Evolutionary conservation across 2,113 vertebrate genomes (phyloP).

Genomic region (Corythoichthys intestinalis): DNA sequence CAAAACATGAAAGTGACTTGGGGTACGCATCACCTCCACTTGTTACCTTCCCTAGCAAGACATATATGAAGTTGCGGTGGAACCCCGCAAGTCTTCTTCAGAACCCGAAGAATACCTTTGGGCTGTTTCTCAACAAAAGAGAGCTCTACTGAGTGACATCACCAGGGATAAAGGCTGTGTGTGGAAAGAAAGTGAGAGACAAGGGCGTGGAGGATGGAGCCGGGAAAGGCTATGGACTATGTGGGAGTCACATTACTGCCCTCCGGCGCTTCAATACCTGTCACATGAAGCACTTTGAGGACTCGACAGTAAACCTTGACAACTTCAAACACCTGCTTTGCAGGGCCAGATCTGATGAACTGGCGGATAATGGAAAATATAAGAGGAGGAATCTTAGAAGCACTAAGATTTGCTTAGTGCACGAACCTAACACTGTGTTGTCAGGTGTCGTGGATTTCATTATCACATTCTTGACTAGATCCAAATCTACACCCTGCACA

Average conservation of each 20-base stretch:
- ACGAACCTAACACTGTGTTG: conserved; percentile 26
- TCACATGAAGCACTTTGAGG: conserved; percentile 61
- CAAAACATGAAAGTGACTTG: conserved; percentile 30
- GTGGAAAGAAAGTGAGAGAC: conserved; percentile 18
- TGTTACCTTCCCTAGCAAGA: conserved; percentile 19
- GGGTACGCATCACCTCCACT: conserved; percentile 49
- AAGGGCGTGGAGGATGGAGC: conserved; percentile 37
- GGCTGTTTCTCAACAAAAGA: conserved; percentile 47
- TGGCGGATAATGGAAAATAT: conserved; percentile 36
- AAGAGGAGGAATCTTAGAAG: conserved; percentile 40
- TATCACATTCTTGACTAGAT: conserved; percentile 30
- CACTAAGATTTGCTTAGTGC: conserved; percentile 16
- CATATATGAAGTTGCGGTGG: conserved; percentile 10
- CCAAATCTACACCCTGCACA: conserved; percentile 21
- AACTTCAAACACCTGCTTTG: conserved; percentile 60
- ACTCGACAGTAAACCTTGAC: conserved; percentile 51
- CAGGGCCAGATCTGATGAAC: conserved; percentile 50
- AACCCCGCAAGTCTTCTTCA: conserved; percentile 17
- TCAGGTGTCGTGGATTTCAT: conserved; percentile 39
- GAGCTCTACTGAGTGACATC: conserved; percentile 44
- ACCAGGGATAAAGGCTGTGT: conserved; percentile 18
- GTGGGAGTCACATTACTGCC: conserved; percentile 55
- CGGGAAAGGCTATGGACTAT: conserved; percentile 34
- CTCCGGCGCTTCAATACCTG: conserved; percentile 54
- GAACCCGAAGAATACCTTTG: conserved; percentile 48